Base-by-base conservation (phyloP, 2,797 vertebrate species). In the Spheniscus humboldti region DNA sequence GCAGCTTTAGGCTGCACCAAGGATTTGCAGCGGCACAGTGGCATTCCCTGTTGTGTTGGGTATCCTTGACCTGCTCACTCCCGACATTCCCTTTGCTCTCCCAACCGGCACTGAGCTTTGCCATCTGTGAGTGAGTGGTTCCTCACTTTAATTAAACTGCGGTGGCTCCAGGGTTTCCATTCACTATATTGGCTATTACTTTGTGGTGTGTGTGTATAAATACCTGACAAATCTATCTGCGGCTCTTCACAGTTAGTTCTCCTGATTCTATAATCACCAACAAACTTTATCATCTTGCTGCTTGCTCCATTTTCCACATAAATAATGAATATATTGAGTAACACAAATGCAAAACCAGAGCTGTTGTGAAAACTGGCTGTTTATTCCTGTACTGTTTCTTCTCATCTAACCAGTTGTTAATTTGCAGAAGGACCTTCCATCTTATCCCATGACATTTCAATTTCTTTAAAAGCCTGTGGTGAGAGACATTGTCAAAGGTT, bases 381-480 rank as follows among this genome's bases (percentile, higher is more conserved):
- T 78, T 68, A 41, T 64, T 90, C 5, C 53, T 78, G 4, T 86
- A 27, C 57, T 55, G 13, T 93, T 96, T 88, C 66, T 84, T 86
- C 41, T 74, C 25, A 31, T 86, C 43, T 60, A 75, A 50, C 57
- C 15, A 55, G 24, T 20, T 83, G 30, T 80, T 95, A 75, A 57
- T 78, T 86, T 43, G 41, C 37, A 28, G 39, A 31, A 83, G 16
- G 37, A 86, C 68, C 10, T 83, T 95, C 69, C 17, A 15, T 95
- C 82, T 88, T 68, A 68, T 30, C 27, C 28, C 47, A 11, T 84
- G 80, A 66, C 62, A 81, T 35, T 81, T 94, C 47, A 78, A 88
- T 94, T 94, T 96, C 79, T 93, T 92, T 88, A 88, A 94, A 94
- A 95, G 73, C 57, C 27, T 84, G n/a, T 60, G 62, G 28, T 91